These are phyloP conservation scores for Eciton burchellii DNA, from an alignment of 1,140 invertebrate genomes.

Conservation along the genomic window DNA sequence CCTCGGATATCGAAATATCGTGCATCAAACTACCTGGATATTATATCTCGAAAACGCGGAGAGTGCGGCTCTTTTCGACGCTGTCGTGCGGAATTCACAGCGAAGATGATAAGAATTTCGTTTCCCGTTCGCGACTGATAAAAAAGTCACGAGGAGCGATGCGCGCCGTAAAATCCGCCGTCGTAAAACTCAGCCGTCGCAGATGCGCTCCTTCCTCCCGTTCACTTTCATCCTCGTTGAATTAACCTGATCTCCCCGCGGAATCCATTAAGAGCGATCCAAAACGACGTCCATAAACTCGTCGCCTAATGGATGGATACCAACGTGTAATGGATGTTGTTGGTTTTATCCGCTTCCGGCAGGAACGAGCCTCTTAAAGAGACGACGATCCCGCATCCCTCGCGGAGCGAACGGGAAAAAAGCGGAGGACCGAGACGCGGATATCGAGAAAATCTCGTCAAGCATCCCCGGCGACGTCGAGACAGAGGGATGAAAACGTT, in stretches of 20 bases:
- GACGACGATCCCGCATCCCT: slow-evolving; percentile 7
- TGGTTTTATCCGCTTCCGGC: slow-evolving; percentile 9
- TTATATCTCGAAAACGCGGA: not conserved
- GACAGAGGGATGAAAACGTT: too few species aligned
- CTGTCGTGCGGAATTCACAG: not conserved
- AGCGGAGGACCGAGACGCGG: not conserved
- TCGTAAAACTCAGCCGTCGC: not conserved
- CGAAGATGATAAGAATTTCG: not conserved
- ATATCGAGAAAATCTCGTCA: not conserved
- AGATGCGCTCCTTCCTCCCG: slow-evolving; percentile 31
- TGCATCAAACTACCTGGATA: not conserved
- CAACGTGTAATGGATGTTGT: slow-evolving; percentile 59
- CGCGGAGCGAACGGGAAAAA: slow-evolving; percentile 2
- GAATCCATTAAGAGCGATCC: slow-evolving; percentile 51
- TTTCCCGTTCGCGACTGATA: not conserved
- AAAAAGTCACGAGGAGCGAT: slow-evolving; percentile 31
- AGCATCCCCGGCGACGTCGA: not conserved
- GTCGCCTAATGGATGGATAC: slow-evolving; percentile 58
- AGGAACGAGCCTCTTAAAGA: not conserved
- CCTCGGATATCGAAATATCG: not conserved
- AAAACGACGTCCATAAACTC: slow-evolving; percentile 55
- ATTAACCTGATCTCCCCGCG: slow-evolving; percentile 51
- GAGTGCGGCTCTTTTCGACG: not conserved
- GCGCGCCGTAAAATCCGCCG: slow-evolving; percentile 21
- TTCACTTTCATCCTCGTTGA: slow-evolving; percentile 56